These are phyloP conservation scores for Coreoperca whiteheadi DNA, from an alignment of 2,113 vertebrate genomes.

Conservation along the genomic window DNA sequence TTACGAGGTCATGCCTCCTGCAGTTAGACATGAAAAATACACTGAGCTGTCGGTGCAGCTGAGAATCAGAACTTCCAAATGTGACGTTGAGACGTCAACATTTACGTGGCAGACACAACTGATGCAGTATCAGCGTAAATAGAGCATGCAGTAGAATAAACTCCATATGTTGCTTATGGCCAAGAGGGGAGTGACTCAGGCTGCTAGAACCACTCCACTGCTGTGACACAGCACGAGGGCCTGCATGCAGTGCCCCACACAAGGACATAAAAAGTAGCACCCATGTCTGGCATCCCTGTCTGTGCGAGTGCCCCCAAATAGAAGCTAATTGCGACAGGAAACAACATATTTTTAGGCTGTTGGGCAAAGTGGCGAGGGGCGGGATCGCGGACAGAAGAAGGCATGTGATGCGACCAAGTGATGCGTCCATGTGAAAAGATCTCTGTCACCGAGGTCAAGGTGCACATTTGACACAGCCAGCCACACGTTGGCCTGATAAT, in stretches of 20 bases:
- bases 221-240: constrained; percentile 16
- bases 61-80: constrained; percentile 4
- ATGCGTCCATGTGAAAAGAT: constrained; percentile 34
- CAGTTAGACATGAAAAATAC: constrained; percentile 29
- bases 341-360: constrained; percentile 70
- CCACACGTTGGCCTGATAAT: constrained; percentile 59
- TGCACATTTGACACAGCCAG: constrained; percentile 56
- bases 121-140: constrained; percentile 27
- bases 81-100: background rate
- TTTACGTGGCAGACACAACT: background rate
- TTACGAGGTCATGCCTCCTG: constrained; percentile 54
- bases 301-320: constrained; percentile 43
- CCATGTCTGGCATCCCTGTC: constrained; percentile 61
- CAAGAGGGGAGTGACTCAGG: constrained; percentile 25
- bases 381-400: constrained; percentile 14
- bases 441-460: constrained; percentile 29
- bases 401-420: constrained; percentile 1
- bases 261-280: constrained; percentile 43
- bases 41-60: background rate
- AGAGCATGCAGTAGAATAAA: constrained; percentile 23
- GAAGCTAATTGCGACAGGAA: constrained; percentile 73
- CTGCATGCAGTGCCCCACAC: constrained; percentile 20
- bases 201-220: constrained; percentile 1
- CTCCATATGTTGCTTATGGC: constrained; percentile 18
- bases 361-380: constrained; percentile 44